Evolutionary conservation across 2,113 vertebrate genomes (phyloP), one percentile per base, ranked within the genome.

Genomic region (Oncorhynchus gorbuscha): DNA sequence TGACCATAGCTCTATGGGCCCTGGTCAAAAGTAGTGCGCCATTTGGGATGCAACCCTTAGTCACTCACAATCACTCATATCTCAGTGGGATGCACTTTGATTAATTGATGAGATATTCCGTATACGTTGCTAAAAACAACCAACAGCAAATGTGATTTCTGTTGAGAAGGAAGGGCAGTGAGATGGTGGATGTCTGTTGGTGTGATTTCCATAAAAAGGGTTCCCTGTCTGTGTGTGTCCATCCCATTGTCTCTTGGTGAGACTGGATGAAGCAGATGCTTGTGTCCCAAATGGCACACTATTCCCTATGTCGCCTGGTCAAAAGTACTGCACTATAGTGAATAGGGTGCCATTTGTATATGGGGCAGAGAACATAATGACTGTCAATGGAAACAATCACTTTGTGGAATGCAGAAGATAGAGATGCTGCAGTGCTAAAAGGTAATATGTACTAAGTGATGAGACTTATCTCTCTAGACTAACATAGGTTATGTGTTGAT

Each of bases 151-250:
- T 71, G 72, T 68, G 65, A 74, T 72, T 77, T 67, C 71, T 62
- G 45, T 77, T 49, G 5, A 69, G 39, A 69, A 76, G 65, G 55
- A 81, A 12, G 2, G 24, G 61, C 58, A 71, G 48, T 65, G 18
- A 64, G 30, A 55, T 83, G 75, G 85, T 68, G 73, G 76, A 85
- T 81, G 82, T 72, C 59, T 65, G 26, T 69, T 75, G 55, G 78
- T 72, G 58, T 81, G 74, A 76, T 67, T 18, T 35, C 12, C 4
- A 0, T 79, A 20, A 77, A 75, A 45, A 66, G 75, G 22, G 9
- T 6, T 76, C 79, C 82, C 48, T 70, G 39, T 11, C 8, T 45
- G 39, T 45, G 39, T 11, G 39, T 45, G 72, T 77, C 61, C 69
- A 18, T 73, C 74, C 45, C 12, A 24, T 79, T 83, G 81, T 84